These are phyloP conservation scores for Rotaria macrura DNA, from an alignment of 2,888 invertebrate genomes.

Conservation along the genomic window DNA sequence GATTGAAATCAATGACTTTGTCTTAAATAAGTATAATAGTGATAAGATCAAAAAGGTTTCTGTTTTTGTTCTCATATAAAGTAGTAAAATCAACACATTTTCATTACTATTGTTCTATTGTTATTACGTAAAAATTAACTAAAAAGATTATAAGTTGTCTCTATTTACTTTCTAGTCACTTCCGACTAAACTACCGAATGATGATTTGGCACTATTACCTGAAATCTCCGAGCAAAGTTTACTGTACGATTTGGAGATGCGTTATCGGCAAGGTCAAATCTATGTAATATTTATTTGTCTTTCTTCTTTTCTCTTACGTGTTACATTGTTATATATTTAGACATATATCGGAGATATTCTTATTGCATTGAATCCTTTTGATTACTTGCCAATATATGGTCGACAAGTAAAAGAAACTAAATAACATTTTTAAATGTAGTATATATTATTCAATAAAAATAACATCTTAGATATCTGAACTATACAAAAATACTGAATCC, in stretches of 20 bases:
- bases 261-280: background rate
- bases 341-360: conserved; percentile 37
- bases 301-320: background rate
- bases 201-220: conserved; percentile 9
- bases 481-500: background rate
- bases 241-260: background rate
- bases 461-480: background rate
- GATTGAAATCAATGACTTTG: too few species aligned
- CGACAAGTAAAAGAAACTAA: conserved; percentile 34
- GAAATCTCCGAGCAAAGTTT: conserved; percentile 11
- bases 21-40: too few species aligned
- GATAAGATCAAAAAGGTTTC: too few species aligned
- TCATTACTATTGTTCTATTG: too few species aligned
- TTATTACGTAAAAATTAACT: background rate
- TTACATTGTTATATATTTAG: conserved; percentile 49
- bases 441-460: too few species aligned
- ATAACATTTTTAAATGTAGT: too few species aligned
- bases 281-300: background rate
- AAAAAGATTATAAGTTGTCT: background rate
- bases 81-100: too few species aligned
- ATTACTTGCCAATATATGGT: conserved; percentile 34
- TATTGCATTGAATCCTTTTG: conserved; percentile 36
- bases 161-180: background rate
- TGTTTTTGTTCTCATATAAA: too few species aligned
- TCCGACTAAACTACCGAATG: background rate